Base-by-base conservation (phyloP, 2,113 vertebrate genomes). In the Azemiops feae region DNA sequence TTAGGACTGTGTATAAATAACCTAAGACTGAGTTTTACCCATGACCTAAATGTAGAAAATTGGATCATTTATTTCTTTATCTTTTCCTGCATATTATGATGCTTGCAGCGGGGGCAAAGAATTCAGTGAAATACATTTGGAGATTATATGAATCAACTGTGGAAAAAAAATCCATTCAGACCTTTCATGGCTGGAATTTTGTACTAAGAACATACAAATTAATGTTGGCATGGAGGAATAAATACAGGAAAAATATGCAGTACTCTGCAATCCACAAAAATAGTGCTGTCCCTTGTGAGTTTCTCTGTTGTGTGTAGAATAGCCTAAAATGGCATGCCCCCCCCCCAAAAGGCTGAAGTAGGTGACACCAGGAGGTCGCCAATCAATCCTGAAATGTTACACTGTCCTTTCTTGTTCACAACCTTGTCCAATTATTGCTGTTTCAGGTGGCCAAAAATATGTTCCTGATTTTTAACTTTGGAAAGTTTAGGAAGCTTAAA, bases 371-470 rank as follows among this genome's bases (percentile, higher is more conserved):
- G 91, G 7, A 87, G 91, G 85, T 52, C 27, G 91, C 53, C 69
- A 60, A 94, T 94, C 54, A 90, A 90, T 47, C 50, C 93, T 96
- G 94, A 94, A 96, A 96, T 53, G 89, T 85, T 92, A 94, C 90
- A 95, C 93, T 95, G 92, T 92, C 96, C 94, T 94, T 57, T 88
- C 23, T 50, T 90, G 9, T 96, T 95, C 94, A 92, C 94, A 96
- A 95, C 88, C 47, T 92, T 30, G 89, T 0, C 14, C 89, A 86
- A 88, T 90, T 86, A 39, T 94, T 97, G 96, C 97, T 98, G 91
- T 96, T 98, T 97, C 97, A 96, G 97, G 97, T 96, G 95, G 96
- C 96, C 95, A 88, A 96, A 95, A 96, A 94, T 95, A 97, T 96
- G 92, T 96, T 93, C 92, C 95, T 93, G 88, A 95, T 95, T 94